Conservation (phyloP, 2,888 invertebrate genomes). For the Sinelater perroti region DNA sequence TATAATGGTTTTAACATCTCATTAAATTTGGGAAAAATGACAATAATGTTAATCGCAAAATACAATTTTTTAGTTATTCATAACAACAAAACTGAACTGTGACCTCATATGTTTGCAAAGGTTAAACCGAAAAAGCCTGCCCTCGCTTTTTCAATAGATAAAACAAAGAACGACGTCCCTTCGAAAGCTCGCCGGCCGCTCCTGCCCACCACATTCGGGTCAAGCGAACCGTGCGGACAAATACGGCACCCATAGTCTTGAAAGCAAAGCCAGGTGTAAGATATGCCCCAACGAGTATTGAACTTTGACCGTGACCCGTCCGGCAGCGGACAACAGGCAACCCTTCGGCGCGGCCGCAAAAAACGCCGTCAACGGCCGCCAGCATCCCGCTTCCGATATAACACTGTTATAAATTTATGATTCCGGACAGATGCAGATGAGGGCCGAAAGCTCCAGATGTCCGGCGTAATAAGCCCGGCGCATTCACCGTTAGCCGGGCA, state of each 20-base stretch:
- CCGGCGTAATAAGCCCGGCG: conserved; percentile 39
- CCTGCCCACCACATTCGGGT: no score
- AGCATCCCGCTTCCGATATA: conserved; percentile 43
- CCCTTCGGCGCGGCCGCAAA: conserved; percentile 32
- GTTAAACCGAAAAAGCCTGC: no score
- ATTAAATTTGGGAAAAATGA: no score
- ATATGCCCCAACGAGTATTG: conserved; percentile 25
- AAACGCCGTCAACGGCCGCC: conserved; percentile 35
- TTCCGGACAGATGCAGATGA: conserved; percentile 31
- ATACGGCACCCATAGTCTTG: conserved; percentile 11
- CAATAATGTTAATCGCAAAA: no score
- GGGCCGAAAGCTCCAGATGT: conserved; percentile 41
- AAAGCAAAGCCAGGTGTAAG: conserved; percentile 30
- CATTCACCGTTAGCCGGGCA: conserved; percentile 11
- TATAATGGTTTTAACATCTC: no score
- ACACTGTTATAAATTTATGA: conserved; percentile 46
- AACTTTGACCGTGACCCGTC: conserved; percentile 44
- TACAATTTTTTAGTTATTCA: no score
- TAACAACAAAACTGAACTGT: no score
- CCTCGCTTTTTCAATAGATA: no score
- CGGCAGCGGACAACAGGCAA: conserved; percentile 44
- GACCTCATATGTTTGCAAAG: no score
- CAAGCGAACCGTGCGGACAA: conserved; percentile 10
- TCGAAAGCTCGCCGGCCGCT: no score
- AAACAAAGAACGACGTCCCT: no score